phyloP scores from a whole-genome alignment of 2,797 vertebrate genomes.

The Distichodus sexfasciatus region DNA sequence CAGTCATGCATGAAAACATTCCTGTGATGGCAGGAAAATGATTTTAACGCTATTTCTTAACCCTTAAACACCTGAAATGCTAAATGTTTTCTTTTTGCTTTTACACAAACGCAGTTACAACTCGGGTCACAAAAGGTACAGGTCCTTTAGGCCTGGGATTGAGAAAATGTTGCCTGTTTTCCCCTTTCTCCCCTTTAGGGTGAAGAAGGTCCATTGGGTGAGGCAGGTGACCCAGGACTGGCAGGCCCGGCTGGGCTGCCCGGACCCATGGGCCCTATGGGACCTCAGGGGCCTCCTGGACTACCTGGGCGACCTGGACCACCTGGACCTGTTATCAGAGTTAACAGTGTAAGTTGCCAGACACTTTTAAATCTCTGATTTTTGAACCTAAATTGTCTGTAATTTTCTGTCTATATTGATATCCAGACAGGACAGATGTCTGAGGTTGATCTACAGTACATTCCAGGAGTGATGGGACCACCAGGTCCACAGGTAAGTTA shows the following conservation, averaged over 20 bases:
- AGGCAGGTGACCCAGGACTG: constrained; percentile 70
- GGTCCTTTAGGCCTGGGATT: not conserved
- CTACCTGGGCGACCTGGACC: constrained; percentile 75
- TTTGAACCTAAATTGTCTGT: not conserved
- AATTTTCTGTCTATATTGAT: not conserved
- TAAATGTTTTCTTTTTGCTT: not conserved
- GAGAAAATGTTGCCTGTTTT: not conserved
- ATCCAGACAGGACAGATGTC: constrained; percentile 19
- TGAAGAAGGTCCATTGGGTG: constrained; percentile 71
- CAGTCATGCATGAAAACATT: too few relatives aligned
- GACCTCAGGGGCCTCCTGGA: constrained; percentile 77
- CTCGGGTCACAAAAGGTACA: not conserved
- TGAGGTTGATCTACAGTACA: constrained; percentile 25
- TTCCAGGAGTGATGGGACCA: constrained; percentile 63
- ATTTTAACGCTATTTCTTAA: too few relatives aligned
- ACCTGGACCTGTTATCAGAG: constrained; percentile 59
- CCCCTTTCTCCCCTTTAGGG: constrained; percentile 57
- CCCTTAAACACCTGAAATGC: too few relatives aligned
- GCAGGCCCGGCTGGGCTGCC: constrained; percentile 78
- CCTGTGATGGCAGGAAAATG: too few relatives aligned
- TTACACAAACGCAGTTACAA: not conserved
- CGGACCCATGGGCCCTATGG: constrained; percentile 84
- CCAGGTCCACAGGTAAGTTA: constrained; percentile 78
- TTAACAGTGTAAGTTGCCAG: constrained; percentile 9
- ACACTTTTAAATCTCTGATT: not conserved